Evolutionary conservation across 1,140 invertebrate genomes (phyloP), one percentile per base, ranked within the genome.

Genomic region (Glomeris maerens): DNA sequence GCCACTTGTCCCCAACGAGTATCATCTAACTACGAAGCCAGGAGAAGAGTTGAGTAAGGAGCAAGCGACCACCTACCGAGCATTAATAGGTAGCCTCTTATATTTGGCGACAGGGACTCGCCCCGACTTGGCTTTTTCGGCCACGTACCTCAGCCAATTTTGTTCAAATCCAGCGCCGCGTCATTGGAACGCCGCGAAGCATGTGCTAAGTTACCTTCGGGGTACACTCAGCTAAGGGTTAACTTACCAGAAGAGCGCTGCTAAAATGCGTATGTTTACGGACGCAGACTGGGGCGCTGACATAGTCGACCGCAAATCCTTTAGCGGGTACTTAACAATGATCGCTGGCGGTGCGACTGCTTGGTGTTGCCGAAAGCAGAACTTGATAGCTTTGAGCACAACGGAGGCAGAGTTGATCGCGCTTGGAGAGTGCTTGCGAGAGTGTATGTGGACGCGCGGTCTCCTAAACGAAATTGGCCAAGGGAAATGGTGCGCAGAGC

Each of bases 321-420:
- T 52, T 4, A 66, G 59, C n/a, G 65, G 69, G 1, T 66, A 60
- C 52, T 41, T 64, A 0, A 64, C 64, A 49, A 50, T 58, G 14
- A 27, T 65, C 28, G 57, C 48, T 39, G 52, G 67, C 40, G 14
- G 63, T 20, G 62, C 70, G 44, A 67, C 72, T 46, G 66, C 65
- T 14, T 76, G 68, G 55, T 66, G 70, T 59, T 67, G 69, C 54
- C 68, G 63, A 26, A 70, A 66, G 55, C 73, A 74, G 47, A 64
- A 59, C 29, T 67, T 68, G 2, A 65, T 68, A 25, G 69, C 69
- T 22, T 58, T 69, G 45, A 68, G 63, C 20, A 64, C 63, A 2
- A 69, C 66, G 14, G 72, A 65, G 44, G 70, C 62, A n/a, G 63
- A 66, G 49, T 72, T 70, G 52, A 60, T 72, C 53, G 65, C 67